Evolutionary conservation across 64 coral and sea anemone genomes (phyloP).

Genomic region (Montipora capricornis): DNA sequence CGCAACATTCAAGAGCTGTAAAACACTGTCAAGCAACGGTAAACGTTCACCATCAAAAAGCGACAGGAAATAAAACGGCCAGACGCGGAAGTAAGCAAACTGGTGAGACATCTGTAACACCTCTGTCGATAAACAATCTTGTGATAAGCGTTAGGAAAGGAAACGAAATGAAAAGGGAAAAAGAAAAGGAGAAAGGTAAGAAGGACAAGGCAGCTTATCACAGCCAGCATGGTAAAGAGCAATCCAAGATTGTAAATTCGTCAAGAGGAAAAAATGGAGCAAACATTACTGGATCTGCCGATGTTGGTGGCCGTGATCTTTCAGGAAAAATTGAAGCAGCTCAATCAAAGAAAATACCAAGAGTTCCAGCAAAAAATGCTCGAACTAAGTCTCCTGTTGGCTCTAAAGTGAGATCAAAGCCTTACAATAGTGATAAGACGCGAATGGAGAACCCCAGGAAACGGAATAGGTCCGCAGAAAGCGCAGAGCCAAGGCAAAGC

Average conservation of each 20-base stretch:
- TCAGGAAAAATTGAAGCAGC: background rate
- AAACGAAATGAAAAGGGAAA: background rate
- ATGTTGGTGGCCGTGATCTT: background rate
- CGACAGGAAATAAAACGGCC: background rate
- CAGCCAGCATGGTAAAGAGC: background rate
- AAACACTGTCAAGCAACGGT: background rate
- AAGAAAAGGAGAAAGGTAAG: background rate
- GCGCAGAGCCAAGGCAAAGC: background rate
- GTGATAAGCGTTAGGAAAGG: background rate
- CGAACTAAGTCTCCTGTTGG: background rate
- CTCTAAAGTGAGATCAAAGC: background rate
- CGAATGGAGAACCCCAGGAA: background rate
- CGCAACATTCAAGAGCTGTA: background rate
- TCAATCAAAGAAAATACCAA: background rate
- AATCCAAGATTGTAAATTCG: background rate
- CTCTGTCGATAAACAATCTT: background rate
- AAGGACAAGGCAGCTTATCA: background rate
- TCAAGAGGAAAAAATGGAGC: background rate
- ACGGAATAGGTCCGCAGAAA: background rate
- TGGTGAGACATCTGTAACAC: background rate
- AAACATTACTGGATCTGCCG: background rate
- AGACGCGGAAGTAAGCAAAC: background rate
- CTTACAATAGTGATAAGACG: too few species aligned
- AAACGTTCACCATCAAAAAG: background rate
- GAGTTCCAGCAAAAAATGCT: conserved; percentile 5